Evolutionary conservation across 2,888 invertebrate genomes (phyloP).

Genomic region (Eupeodes latifasciatus): DNA sequence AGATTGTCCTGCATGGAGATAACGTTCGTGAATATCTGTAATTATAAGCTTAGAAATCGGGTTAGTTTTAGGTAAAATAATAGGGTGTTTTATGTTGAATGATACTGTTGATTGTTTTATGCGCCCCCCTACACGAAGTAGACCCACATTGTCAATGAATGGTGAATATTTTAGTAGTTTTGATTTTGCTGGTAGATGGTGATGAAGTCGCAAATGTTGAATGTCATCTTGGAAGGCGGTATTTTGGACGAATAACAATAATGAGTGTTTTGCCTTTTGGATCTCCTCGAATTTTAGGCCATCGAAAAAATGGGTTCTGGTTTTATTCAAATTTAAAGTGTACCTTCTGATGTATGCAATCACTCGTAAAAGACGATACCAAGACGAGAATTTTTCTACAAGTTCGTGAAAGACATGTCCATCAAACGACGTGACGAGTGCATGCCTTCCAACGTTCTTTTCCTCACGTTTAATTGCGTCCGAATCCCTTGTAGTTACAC

Average conservation of each 20-base stretch:
- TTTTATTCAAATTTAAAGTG: not conserved
- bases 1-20: constrained; percentile 55
- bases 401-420: not conserved
- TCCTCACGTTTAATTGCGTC: not conserved
- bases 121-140: constrained; percentile 26
- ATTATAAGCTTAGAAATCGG: constrained; percentile 40
- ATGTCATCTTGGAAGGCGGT: constrained; percentile 12
- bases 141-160: constrained; percentile 38
- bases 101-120: constrained; percentile 25
- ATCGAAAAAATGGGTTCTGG: not conserved
- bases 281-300: not conserved
- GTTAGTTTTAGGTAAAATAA: constrained; percentile 41
- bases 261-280: not conserved
- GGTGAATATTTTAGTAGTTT: not conserved
- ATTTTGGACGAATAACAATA: constrained; percentile 8
- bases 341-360: constrained; percentile 10
- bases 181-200: constrained; percentile 24
- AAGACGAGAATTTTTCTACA: constrained; percentile 36
- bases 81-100: constrained; percentile 44
- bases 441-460: not conserved
- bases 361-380: constrained; percentile 4
- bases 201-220: not conserved
- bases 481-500: not conserved
- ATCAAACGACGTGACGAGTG: not conserved
- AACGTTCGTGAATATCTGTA: constrained; percentile 25